These are phyloP conservation scores for Cliona cf. orientalis DNA, from an alignment of 37 sponge, comb jelly and placozoan genomes.

Conservation along the genomic window DNA sequence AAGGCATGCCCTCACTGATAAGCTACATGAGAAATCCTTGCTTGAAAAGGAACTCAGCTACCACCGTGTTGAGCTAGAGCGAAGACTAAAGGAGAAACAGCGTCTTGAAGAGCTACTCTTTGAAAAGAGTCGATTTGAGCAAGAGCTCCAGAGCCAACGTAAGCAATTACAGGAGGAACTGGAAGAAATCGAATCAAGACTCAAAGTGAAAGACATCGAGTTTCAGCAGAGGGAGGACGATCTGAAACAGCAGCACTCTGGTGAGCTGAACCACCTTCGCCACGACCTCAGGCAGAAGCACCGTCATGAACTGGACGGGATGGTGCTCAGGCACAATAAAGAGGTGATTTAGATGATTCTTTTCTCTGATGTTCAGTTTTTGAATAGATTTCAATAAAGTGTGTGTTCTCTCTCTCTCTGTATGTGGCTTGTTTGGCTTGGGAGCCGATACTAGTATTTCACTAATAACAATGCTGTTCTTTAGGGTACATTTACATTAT, in stretches of 20 bases:
- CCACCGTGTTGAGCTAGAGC: slow-evolving; percentile 64
- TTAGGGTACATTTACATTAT: no score
- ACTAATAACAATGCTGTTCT: no score
- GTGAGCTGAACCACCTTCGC: neutral
- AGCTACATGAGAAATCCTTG: slow-evolving; percentile 54
- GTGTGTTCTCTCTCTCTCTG: no score
- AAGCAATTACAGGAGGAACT: slow-evolving; percentile 51
- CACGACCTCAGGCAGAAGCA: slow-evolving; percentile 5
- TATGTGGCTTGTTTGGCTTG: no score
- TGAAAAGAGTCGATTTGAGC: slow-evolving; percentile 75
- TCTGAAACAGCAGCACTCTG: neutral
- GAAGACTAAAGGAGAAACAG: slow-evolving; percentile 58
- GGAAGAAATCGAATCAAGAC: slow-evolving; percentile 44
- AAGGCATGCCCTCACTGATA: slow-evolving; percentile 47
- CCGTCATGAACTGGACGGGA: neutral
- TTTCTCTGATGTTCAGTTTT: neutral
- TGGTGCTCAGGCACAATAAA: slow-evolving; percentile 21
- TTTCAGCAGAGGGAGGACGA: neutral
- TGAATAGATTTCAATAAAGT: neutral
- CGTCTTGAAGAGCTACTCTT: slow-evolving; percentile 65
- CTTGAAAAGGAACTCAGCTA: slow-evolving; percentile 58
- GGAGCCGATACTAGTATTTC: no score
- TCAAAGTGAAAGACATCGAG: slow-evolving; percentile 24
- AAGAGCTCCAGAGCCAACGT: slow-evolving; percentile 72
- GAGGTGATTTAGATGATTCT: slow-evolving; percentile 13